Conservation (phyloP, 2,797 vertebrate genomes). For the Periophthalmus magnuspinnatus region DNA sequence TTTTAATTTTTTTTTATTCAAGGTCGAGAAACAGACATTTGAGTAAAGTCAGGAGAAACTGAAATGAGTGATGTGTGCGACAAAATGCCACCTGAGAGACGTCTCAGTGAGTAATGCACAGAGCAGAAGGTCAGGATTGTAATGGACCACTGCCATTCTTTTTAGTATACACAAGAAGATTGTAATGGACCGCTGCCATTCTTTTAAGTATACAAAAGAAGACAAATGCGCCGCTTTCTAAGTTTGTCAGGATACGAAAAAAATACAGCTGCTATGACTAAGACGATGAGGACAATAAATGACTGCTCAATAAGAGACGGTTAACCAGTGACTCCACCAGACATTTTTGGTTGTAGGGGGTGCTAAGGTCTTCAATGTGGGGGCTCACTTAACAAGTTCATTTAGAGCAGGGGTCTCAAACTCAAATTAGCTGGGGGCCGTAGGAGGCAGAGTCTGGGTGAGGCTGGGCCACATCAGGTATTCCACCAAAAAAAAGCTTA, state of each 20-base stretch:
- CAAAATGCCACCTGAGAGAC: slow-evolving; percentile 16
- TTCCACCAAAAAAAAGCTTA: too few species aligned
- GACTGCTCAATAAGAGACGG: background rate
- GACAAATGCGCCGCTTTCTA: background rate
- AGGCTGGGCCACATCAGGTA: too few species aligned
- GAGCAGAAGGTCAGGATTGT: slow-evolving; percentile 49
- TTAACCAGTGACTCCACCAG: background rate
- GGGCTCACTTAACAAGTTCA: too few species aligned
- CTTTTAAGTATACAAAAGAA: background rate
- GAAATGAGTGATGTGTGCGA: slow-evolving; percentile 11
- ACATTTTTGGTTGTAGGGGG: too few species aligned
- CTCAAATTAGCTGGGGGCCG: too few species aligned
- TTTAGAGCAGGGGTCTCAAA: too few species aligned
- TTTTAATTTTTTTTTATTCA: too few species aligned
- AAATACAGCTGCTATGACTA: background rate
- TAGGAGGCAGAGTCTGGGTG: too few species aligned
- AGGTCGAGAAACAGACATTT: too few species aligned
- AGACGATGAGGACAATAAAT: background rate
- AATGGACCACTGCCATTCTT: slow-evolving; percentile 13
- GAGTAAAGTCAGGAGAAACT: slow-evolving; percentile 10
- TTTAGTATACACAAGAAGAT: too few species aligned
- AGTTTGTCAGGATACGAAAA: background rate
- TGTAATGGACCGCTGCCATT: slow-evolving; percentile 13
- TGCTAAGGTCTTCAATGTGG: too few species aligned
- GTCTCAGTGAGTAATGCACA: slow-evolving; percentile 34